Percentiles rank a stretch among this genome's conserved stretches.
These are phyloP conservation scores for Microchirus variegatus DNA, from an alignment of 2,797 vertebrate genomes.

Conservation along the genomic window DNA sequence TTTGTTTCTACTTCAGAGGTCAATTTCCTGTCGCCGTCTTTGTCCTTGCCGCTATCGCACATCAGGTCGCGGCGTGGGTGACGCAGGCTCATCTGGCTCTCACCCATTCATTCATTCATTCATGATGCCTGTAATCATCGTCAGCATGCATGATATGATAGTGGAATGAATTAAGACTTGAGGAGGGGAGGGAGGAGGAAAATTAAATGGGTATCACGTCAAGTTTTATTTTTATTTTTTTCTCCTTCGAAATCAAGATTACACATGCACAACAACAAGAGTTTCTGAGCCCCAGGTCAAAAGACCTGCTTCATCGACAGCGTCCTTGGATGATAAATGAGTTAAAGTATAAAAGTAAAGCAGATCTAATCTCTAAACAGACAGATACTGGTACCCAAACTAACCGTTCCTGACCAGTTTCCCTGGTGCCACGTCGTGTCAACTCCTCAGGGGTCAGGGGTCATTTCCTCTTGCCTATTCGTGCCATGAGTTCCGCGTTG, in stretches of 20 bases:
- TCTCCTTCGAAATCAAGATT: constrained; percentile 55
- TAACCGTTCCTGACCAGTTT: constrained; percentile 48
- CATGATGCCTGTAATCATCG: constrained; percentile 69
- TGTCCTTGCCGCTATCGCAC: constrained; percentile 70
- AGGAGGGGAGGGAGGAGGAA: no score
- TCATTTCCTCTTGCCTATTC: constrained; percentile 84
- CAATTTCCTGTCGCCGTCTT: constrained; percentile 73
- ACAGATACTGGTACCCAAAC: constrained; percentile 42
- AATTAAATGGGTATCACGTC: constrained; percentile 49
- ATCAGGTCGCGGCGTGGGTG: constrained; percentile 43
- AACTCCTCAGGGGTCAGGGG: no score
- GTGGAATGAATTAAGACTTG: no score
- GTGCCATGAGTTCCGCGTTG: constrained; percentile 87
- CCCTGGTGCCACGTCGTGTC: constrained; percentile 19
- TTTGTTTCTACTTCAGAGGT: constrained; percentile 59
- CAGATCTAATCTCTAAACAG: constrained; percentile 51
- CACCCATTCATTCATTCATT: constrained; percentile 58
- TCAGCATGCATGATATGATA: constrained; percentile 48
- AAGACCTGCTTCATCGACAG: constrained; percentile 53
- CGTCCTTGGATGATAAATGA: constrained; percentile 8
- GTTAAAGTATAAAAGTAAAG: constrained; percentile 52
- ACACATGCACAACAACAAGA: constrained; percentile 63
- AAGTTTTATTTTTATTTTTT: constrained; percentile 72
- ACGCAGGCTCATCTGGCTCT: constrained; percentile 49
- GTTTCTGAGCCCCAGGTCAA: constrained; percentile 38